These are phyloP conservation scores for Pachycephus smyrnensis DNA, from an alignment of 2,888 invertebrate genomes.

Conservation along the genomic window DNA sequence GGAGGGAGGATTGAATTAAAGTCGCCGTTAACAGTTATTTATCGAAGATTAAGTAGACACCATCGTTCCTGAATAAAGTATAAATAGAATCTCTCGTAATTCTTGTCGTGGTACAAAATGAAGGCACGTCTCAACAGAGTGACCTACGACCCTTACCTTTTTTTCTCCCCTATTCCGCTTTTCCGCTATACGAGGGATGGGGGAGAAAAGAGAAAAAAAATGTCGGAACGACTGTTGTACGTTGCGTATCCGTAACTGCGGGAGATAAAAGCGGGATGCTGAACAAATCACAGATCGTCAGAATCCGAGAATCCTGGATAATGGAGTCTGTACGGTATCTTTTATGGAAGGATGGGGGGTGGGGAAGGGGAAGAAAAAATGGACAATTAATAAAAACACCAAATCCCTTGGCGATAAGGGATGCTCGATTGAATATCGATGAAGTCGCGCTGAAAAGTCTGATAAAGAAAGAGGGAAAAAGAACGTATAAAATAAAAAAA, in stretches of 20 bases:
- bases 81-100: background rate
- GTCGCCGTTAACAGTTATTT: background rate
- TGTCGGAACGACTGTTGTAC: background rate
- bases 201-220: background rate
- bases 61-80: background rate
- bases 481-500: background rate
- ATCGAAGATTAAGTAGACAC: background rate
- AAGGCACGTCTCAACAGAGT: background rate
- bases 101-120: background rate
- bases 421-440: background rate
- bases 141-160: background rate
- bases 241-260: background rate
- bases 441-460: background rate
- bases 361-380: background rate
- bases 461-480: background rate
- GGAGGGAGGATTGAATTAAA: background rate
- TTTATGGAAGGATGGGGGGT: background rate
- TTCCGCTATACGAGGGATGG: background rate
- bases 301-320: background rate
- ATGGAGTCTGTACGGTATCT: background rate
- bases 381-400: background rate
- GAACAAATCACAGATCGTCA: background rate
- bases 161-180: background rate
- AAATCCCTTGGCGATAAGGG: background rate
- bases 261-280: background rate